Evolutionary conservation across 2,113 vertebrate genomes (phyloP).

Genomic region (Chinchilla lanigera): DNA sequence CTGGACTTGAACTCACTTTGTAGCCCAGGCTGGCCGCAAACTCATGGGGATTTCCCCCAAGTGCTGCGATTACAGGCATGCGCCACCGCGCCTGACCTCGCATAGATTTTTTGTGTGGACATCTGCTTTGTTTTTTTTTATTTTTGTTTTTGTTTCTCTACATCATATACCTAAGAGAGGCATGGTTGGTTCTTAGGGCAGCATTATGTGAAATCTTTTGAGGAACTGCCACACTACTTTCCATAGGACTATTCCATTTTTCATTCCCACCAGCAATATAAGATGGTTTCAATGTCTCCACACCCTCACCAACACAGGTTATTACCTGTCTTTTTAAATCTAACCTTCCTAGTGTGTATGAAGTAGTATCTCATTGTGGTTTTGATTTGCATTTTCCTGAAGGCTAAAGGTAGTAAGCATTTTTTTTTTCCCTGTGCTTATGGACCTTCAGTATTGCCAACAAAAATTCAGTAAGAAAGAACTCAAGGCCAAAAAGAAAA

Average conservation of each 20-base stretch:
- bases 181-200: neutral
- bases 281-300: neutral
- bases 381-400: slow-evolving; percentile 29
- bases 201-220: slow-evolving; percentile 18
- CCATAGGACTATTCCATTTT: neutral
- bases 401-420: neutral
- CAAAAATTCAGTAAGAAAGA: neutral
- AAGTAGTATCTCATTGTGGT: neutral
- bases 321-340: neutral
- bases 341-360: neutral
- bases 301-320: neutral
- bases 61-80: neutral
- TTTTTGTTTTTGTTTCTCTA: slow-evolving; percentile 48
- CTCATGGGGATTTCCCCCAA: neutral
- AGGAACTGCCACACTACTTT: slow-evolving; percentile 32
- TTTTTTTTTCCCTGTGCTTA: neutral
- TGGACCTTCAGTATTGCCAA: neutral
- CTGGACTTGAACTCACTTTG: neutral
- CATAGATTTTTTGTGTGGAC: neutral
- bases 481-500: neutral
- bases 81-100: neutral
- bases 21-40: neutral
- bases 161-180: neutral
- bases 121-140: too few species aligned
- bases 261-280: neutral